Conservation (phyloP, 2,888 invertebrate genomes). For the Drosophila setosimentum region DNA sequence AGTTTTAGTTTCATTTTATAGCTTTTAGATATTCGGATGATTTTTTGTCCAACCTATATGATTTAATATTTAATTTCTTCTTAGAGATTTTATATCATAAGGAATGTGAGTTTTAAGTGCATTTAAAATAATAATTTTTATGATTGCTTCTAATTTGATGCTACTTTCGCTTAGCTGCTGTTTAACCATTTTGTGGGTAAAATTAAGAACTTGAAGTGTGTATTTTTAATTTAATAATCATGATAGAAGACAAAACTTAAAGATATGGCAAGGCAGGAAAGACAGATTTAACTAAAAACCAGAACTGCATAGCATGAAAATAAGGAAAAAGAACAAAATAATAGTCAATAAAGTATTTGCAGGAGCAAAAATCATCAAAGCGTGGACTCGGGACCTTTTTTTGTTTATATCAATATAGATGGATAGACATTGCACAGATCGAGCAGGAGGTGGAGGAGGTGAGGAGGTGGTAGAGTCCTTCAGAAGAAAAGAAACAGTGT, state of each 20-base stretch:
- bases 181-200: neutral
- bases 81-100: neutral
- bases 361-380: conserved; percentile 67
- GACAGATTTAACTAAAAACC: neutral
- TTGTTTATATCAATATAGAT: conserved; percentile 52
- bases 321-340: conserved; percentile 56
- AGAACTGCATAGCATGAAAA: conserved; percentile 15
- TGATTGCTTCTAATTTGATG: neutral
- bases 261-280: neutral
- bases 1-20: neutral
- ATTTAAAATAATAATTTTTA: no score
- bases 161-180: neutral
- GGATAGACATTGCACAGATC: conserved; percentile 4
- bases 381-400: conserved; percentile 49
- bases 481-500: conserved; percentile 28
- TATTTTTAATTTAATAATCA: neutral
- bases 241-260: neutral
- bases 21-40: neutral
- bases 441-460: neutral
- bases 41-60: neutral
- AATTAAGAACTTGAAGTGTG: neutral
- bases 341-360: conserved; percentile 79
- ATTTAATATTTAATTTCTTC: neutral
- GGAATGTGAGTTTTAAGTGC: no score
- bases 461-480: neutral